Base-by-base conservation (phyloP, 2,888 invertebrate species). In the Xestia sexstrigata region DNA sequence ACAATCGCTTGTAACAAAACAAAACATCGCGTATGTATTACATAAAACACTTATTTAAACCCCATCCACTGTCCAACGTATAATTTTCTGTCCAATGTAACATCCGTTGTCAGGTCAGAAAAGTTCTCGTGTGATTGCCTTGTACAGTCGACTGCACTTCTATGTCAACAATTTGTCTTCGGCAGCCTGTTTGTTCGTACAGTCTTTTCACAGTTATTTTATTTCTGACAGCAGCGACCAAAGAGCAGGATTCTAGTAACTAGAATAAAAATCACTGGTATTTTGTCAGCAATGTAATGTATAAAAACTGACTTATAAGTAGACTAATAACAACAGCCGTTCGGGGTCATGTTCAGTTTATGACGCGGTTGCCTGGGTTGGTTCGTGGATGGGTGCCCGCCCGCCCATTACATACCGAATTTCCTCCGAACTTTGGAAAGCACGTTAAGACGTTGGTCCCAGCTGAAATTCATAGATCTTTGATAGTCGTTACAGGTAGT, bases 41-140 rank as follows among this genome's bases (percentile, higher is more conserved):
- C 88, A 78, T 78, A 71, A 91, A 90, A 84, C 79, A 84, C 80
- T 87, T 88, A 89, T 90, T 90, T 89, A 88, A 89, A 89, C 88
- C 87, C 82, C 90, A 89, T 89, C 75, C 66, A 45, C 58, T 78
- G 84, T 77, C 70, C 69, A 79, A 83, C 87, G 86, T 92, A 90
- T 92, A 91, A 93, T 93, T 93, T 92, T 85, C 90, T 66, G 67
- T 90, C 86, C 81, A 87, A 89, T 91, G 89, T 92, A 91, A 93
- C 89, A 90, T 93, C 90, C 89, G 90, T 77, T 82, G 70, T 69
- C 63, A 70, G 76, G 82, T 83, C 79, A 78, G 74, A 35, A 83
- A 83, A 82, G 75, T 88, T 69, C 74, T 76, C 52, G 47, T 69
- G 69, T 65, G 66, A 70, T 83, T 71, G 49, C 58, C 20, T 71